These are phyloP conservation scores for Melipona quadrifasciata DNA, from an alignment of 1,140 invertebrate species.

Conservation along the genomic window DNA sequence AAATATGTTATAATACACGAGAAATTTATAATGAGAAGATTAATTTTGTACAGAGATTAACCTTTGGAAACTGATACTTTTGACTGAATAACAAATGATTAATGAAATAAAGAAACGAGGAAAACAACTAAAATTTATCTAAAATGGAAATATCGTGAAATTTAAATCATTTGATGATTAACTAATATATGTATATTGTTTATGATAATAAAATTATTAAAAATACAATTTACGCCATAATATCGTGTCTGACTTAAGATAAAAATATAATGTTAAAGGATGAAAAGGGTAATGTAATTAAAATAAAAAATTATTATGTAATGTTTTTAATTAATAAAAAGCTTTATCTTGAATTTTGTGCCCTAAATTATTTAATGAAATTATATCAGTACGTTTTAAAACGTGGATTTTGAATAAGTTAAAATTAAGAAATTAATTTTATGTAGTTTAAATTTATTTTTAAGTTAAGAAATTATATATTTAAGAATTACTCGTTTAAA, in stretches of 20 bases:
- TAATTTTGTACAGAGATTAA: slow-evolving; percentile 19
- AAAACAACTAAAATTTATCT: neutral
- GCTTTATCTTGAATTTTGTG: neutral
- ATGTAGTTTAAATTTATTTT: neutral
- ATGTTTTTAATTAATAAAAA: neutral
- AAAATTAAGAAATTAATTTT: neutral
- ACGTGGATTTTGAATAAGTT: neutral
- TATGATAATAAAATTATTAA: neutral
- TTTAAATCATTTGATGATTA: neutral
- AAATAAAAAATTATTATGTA: neutral
- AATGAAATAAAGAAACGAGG: slow-evolving; percentile 10
- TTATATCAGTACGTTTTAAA: neutral
- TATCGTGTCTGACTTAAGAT: neutral
- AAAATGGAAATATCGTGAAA: neutral
- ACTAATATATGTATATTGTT: neutral
- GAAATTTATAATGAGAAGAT: slow-evolving; percentile 10
- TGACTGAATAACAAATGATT: neutral
- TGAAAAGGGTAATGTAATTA: neutral
- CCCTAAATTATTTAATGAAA: neutral
- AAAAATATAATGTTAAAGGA: neutral
- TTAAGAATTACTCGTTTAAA: neutral
- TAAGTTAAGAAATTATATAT: neutral
- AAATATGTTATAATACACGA: neutral
- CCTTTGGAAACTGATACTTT: slow-evolving; percentile 14
- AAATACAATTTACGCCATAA: neutral